phyloP scores from a whole-genome alignment of 1,140 invertebrate species.

The Drosophila sp. region DNA sequence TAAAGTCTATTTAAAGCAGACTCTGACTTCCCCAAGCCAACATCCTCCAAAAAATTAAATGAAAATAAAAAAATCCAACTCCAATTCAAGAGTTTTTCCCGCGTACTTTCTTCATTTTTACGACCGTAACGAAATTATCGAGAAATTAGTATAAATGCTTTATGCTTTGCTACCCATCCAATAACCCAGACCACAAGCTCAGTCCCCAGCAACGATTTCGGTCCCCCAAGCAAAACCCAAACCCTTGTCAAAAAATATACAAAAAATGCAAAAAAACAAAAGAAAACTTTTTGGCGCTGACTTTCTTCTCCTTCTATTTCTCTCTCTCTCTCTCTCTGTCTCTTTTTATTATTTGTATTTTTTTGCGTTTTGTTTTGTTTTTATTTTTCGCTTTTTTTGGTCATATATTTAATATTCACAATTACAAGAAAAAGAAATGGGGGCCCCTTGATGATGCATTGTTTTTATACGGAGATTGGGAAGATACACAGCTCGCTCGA shows the following conservation, averaged over 20 bases:
- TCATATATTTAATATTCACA: conserved; percentile 76
- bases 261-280: conserved; percentile 8
- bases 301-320: conserved; percentile 13
- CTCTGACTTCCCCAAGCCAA: background rate
- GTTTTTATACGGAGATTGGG: conserved; percentile 61
- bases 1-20: conserved; percentile 57
- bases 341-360: conserved; percentile 17
- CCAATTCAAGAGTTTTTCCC: background rate
- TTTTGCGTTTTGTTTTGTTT: conserved; percentile 18
- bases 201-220: conserved; percentile 1
- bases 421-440: conserved; percentile 49
- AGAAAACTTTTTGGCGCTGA: conserved; percentile 34
- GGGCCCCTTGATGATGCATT: conserved; percentile 65
- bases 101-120: conserved; percentile 49
- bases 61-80: background rate
- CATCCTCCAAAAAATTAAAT: conserved; percentile 7
- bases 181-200: conserved; percentile 21
- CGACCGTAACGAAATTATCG: conserved; percentile 73
- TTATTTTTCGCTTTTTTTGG: conserved; percentile 7
- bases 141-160: conserved; percentile 79
- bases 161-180: conserved; percentile 46
- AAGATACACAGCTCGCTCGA: conserved; percentile 21
- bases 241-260: conserved; percentile 53
- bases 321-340: too few species aligned
- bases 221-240: conserved; percentile 27